Conservation (phyloP, 1,140 invertebrate genomes). For the Grapholita molesta region DNA sequence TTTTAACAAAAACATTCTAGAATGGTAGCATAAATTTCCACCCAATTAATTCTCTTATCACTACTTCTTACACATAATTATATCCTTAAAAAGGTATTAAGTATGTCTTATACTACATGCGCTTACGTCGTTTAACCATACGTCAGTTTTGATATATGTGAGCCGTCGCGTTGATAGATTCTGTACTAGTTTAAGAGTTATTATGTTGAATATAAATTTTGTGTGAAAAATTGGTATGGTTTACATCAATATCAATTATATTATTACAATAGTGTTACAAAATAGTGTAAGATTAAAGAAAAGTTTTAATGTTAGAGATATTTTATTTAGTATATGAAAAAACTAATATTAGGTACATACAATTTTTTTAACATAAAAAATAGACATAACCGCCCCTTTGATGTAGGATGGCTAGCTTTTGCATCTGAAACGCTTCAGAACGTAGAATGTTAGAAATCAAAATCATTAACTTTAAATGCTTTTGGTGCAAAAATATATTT, state of each 20-base stretch:
- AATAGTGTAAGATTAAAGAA: too few relatives aligned
- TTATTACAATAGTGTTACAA: too few relatives aligned
- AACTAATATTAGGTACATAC: too few relatives aligned
- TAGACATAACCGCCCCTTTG: too few relatives aligned
- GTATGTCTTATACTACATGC: not conserved
- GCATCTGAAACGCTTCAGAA: too few relatives aligned
- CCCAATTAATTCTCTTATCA: not conserved
- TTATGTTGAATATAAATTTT: not conserved
- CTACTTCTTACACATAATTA: not conserved
- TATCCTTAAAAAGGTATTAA: not conserved
- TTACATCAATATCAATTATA: not conserved
- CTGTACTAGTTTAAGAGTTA: not conserved
- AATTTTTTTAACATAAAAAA: too few relatives aligned
- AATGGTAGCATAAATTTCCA: not conserved
- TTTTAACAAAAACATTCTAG: not conserved
- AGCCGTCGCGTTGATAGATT: not conserved
- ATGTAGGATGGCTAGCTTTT: too few relatives aligned
- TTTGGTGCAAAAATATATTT: too few relatives aligned
- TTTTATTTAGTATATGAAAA: too few relatives aligned
- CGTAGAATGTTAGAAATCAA: too few relatives aligned
- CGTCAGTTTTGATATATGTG: not conserved
- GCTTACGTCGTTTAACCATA: not conserved
- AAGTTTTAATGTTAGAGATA: too few relatives aligned
- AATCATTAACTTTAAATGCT: too few relatives aligned
- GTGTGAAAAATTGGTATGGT: not conserved